Evolutionary conservation across 2,797 vertebrate genomes (phyloP), one percentile per base, ranked within the genome.

Genomic region (Hirundo rustica): DNA sequence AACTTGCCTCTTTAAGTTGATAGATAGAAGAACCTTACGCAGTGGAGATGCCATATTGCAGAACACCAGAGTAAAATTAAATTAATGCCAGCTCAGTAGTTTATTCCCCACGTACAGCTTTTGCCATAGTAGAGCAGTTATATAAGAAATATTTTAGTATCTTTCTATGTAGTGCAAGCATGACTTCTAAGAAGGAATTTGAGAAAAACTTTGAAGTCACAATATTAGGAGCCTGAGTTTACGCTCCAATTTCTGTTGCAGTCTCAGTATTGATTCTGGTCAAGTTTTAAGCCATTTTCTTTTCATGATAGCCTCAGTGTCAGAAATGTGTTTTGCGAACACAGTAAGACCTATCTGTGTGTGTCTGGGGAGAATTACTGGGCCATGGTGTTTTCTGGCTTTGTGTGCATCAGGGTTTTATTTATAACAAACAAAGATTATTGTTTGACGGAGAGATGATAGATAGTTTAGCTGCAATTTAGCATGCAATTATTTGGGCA

Each of bases 61-160:
- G 80, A 93, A 54, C 83, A 71, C 36, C 51, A 25, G 79, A 87
- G 34, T 61, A 61, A 94, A 93, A 94, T 80, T 61, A 96, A 92
- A 93, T 91, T 77, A 91, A 87, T 94, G 93, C 74, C 88, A 95
- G 88, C 67, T 96, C 77, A 55, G 91, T 92, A 95, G 92, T 96
- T 95, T 77, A 85, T 87, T 96, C 80, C 93, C 93, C 32, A 45
- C 0, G 4, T 83, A 58, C 11, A 74, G 67, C 44, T 86, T 95
- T 88, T 85, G 71, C 88, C 42, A 11, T 38, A 38, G 38, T 38
- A 38, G 57, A 82, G 48, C 53, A 77, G 64, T 95, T 95, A 87
- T 40, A 26, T 42, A 87, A 96, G 84, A 79, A 70, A 27, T 42
- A 66, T 88, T 90, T 94, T 81, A 94, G 72, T 85, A 73, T 93